These are phyloP conservation scores for Dissostichus mawsoni DNA, from an alignment of 2,113 vertebrate species.

Conservation along the genomic window DNA sequence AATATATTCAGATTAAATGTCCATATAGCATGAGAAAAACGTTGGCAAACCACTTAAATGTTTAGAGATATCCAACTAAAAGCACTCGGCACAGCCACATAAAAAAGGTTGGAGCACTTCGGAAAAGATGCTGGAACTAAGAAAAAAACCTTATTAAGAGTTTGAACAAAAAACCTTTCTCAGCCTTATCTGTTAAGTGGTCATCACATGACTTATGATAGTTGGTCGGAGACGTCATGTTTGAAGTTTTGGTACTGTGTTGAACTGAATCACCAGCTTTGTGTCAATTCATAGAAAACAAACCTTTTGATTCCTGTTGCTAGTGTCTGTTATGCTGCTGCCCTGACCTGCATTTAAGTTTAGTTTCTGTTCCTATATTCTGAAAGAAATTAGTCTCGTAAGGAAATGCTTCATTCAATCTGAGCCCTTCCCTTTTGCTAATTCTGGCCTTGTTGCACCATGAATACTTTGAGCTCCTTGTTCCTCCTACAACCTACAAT, in stretches of 20 bases:
- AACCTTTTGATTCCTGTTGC: neutral
- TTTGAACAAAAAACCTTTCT: neutral
- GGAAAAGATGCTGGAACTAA: too few species aligned
- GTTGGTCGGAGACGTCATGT: neutral
- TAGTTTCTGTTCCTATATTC: neutral
- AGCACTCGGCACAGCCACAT: too few species aligned
- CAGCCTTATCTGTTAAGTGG: neutral
- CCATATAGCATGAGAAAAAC: too few species aligned
- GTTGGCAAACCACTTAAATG: too few species aligned
- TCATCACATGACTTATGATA: neutral
- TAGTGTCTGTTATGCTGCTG: neutral
- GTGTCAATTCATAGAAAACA: neutral
- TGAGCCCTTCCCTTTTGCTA: neutral
- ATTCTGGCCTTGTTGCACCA: neutral
- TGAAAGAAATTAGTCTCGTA: too few species aligned
- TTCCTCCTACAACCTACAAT: neutral
- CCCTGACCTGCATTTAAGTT: neutral
- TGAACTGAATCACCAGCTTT: neutral
- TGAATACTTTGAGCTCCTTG: slow-evolving; percentile 10
- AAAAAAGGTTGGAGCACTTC: too few species aligned
- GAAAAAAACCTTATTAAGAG: too few species aligned
- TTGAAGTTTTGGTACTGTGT: neutral
- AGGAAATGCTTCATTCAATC: neutral
- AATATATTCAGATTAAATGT: too few species aligned
- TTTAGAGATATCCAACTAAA: too few species aligned